Percentiles rank a stretch among this genome's conserved stretches.
Conservation (phyloP, 2,888 invertebrate genomes). For the Apoda limacodes region DNA sequence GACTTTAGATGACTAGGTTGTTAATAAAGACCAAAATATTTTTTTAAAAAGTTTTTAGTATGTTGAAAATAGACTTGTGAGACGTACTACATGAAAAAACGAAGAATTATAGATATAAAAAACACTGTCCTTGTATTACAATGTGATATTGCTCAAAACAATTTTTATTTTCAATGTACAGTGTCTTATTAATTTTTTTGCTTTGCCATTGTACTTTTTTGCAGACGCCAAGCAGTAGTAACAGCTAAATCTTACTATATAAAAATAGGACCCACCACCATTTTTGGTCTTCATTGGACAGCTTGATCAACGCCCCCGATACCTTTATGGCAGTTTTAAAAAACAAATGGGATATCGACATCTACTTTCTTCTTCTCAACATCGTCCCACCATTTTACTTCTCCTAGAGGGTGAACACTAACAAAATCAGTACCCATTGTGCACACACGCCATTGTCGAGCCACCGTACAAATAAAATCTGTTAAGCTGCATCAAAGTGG, state of each 20-base stretch:
- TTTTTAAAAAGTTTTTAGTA: too few relatives aligned
- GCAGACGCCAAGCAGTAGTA: slow-evolving; percentile 6
- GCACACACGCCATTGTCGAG: slow-evolving; percentile 4
- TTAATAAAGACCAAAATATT: too few relatives aligned
- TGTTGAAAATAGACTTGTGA: too few relatives aligned
- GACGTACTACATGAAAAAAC: too few relatives aligned
- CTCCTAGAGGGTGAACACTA: neutral
- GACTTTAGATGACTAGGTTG: too few relatives aligned
- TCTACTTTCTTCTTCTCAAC: slow-evolving; percentile 1
- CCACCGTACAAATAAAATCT: slow-evolving; percentile 3
- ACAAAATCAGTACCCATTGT: slow-evolving; percentile 5
- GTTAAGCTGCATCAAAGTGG: slow-evolving; percentile 2
- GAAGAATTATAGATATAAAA: too few relatives aligned
- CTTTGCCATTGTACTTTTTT: slow-evolving; percentile 3
- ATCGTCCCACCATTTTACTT: slow-evolving; percentile 1
- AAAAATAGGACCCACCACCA: slow-evolving; percentile 7
- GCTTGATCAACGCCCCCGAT: slow-evolving; percentile 5
- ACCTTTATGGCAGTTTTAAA: slow-evolving; percentile 1
- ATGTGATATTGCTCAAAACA: too few relatives aligned
- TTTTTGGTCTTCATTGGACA: slow-evolving; percentile 4
- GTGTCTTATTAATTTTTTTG: slow-evolving; percentile 6
- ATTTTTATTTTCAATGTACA: slow-evolving; percentile 7
- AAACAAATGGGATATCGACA: slow-evolving; percentile 1
- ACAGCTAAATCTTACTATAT: slow-evolving; percentile 6
- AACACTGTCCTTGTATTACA: too few relatives aligned